Conservation (phyloP, 1,140 invertebrate species). For the Hypothenemus hampei region DNA sequence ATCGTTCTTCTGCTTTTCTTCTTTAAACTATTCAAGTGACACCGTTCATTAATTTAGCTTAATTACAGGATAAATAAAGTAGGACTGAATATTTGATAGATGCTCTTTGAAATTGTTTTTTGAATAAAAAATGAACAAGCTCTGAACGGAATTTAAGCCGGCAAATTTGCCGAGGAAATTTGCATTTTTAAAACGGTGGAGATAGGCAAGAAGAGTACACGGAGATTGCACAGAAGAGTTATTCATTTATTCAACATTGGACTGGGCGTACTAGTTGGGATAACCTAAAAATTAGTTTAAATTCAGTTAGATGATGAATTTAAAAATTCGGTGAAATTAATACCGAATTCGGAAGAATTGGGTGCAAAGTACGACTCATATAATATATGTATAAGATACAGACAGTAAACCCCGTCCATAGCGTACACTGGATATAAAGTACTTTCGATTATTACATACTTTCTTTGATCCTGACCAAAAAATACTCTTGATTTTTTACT, state of each 20-base stretch:
- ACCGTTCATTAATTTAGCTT: background rate
- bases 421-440: no score
- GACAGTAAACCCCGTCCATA: no score
- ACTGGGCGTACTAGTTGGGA: background rate
- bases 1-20: background rate
- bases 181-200: conserved; percentile 4
- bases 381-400: no score
- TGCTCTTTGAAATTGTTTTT: no score
- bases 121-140: conserved; percentile 1
- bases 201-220: conserved; percentile 1
- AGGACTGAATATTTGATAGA: no score
- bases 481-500: no score
- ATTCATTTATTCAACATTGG: conserved; percentile 16
- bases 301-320: background rate
- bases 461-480: no score
- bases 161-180: conserved; percentile 2
- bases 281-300: conserved; percentile 11
- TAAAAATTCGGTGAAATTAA: background rate
- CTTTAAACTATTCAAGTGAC: background rate
- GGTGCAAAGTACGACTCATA: no score
- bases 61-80: background rate
- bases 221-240: conserved; percentile 6
- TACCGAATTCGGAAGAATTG: background rate
- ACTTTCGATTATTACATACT: background rate
- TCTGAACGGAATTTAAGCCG: background rate